These are phyloP conservation scores for Pavo muticus DNA, from an alignment of 2,113 vertebrate species.

Conservation along the genomic window DNA sequence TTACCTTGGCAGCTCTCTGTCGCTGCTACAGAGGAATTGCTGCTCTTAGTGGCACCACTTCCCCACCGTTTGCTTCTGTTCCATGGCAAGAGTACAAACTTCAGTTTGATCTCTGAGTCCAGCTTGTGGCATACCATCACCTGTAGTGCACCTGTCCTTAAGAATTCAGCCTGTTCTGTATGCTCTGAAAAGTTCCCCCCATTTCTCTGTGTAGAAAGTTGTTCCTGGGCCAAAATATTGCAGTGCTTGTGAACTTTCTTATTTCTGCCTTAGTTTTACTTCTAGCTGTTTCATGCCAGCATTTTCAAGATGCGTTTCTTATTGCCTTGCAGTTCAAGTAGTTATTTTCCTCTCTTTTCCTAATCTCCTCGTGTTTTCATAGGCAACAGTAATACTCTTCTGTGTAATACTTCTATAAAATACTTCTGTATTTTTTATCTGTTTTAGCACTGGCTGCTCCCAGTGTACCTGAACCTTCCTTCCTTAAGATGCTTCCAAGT, in stretches of 20 bases:
- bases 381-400: not conserved
- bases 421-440: not conserved
- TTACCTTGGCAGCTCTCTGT: not conserved
- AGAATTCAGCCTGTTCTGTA: not conserved
- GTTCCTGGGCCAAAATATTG: not conserved
- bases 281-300: not conserved
- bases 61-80: not conserved
- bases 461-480: not conserved
- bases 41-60: not conserved
- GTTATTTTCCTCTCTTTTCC: not conserved
- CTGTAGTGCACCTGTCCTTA: not conserved
- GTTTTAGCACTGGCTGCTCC: not conserved
- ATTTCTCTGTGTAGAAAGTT: not conserved
- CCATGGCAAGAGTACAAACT: not conserved
- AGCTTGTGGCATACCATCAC: not conserved
- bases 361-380: not conserved
- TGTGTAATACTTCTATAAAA: not conserved
- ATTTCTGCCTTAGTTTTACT: not conserved
- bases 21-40: not conserved
- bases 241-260: not conserved
- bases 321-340: not conserved
- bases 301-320: not conserved
- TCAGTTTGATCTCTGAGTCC: not conserved
- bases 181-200: not conserved
- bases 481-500: not conserved